phyloP scores from a whole-genome alignment of 2,113 vertebrate species.

The Cygnus atratus region DNA sequence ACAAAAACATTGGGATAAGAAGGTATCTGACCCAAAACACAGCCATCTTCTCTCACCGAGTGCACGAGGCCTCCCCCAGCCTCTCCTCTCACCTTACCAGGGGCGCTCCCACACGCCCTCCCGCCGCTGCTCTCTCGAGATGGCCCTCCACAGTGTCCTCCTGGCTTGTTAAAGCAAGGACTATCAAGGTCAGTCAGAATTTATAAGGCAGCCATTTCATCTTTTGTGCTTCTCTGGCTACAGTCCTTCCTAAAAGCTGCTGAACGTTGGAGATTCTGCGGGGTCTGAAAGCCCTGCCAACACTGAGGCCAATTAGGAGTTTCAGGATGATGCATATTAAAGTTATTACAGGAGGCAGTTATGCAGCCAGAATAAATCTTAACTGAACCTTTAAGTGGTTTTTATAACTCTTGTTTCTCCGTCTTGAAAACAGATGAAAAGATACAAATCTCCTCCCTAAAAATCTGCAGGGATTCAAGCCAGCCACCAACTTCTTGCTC shows the following conservation, averaged over 20 bases:
- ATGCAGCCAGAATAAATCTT: conserved; percentile 73
- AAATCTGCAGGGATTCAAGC: conserved; percentile 35
- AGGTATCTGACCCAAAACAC: neutral
- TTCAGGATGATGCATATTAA: conserved; percentile 72
- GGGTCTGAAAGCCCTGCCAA: conserved; percentile 69
- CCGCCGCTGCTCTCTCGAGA: neutral
- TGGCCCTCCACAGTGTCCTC: neutral
- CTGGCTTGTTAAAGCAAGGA: conserved; percentile 45
- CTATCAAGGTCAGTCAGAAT: conserved; percentile 70
- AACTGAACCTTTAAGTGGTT: conserved; percentile 65
- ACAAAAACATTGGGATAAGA: neutral
- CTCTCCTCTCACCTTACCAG: neutral
- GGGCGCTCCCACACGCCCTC: neutral
- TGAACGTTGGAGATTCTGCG: conserved; percentile 60
- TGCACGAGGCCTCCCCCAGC: neutral
- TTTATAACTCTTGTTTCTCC: conserved; percentile 61
- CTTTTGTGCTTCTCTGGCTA: conserved; percentile 64
- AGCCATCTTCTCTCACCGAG: neutral
- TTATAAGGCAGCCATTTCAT: conserved; percentile 69
- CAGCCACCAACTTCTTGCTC: conserved; percentile 2
- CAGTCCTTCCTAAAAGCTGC: conserved; percentile 68
- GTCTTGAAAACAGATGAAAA: conserved; percentile 59
- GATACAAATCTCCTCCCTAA: conserved; percentile 18
- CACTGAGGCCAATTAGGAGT: conserved; percentile 67
- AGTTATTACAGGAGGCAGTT: conserved; percentile 71